Evolutionary conservation across 2,797 vertebrate species (phyloP).

Genomic region (Orientallactaga sibirica): DNA sequence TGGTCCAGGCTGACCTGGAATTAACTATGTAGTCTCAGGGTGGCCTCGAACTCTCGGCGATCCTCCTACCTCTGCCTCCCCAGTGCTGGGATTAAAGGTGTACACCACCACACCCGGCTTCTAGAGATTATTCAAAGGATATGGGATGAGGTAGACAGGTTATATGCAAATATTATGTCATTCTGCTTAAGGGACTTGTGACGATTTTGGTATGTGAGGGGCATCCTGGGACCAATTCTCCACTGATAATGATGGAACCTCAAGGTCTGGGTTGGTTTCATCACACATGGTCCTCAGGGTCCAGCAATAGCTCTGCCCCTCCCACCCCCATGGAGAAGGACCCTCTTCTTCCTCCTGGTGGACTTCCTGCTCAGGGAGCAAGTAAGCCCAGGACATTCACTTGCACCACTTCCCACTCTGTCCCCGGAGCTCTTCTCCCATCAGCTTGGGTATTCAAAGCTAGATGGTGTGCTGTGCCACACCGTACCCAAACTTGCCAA

Average conservation of each 20-base stretch:
- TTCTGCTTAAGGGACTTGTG: background rate
- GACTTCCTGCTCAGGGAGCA: background rate
- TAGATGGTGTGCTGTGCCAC: background rate
- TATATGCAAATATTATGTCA: background rate
- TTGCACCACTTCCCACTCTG: rapidly evolving
- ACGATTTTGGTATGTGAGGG: background rate
- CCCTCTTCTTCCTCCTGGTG: background rate
- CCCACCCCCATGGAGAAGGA: background rate
- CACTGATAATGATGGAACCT: background rate
- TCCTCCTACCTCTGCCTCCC: no score
- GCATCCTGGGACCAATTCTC: background rate
- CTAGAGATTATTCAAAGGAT: background rate
- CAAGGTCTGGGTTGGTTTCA: background rate
- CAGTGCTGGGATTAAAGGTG: no score
- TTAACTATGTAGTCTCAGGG: no score
- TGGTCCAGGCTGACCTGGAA: no score
- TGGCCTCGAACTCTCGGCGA: no score
- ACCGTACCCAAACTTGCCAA: background rate
- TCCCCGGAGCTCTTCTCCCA: background rate
- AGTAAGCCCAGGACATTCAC: background rate
- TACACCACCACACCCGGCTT: no score
- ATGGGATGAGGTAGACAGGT: background rate
- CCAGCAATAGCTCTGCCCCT: background rate
- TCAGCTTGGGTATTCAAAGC: background rate
- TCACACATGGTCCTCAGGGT: background rate